Conservation (phyloP, 2,888 invertebrate species). For the Hyppa rectilinea region DNA sequence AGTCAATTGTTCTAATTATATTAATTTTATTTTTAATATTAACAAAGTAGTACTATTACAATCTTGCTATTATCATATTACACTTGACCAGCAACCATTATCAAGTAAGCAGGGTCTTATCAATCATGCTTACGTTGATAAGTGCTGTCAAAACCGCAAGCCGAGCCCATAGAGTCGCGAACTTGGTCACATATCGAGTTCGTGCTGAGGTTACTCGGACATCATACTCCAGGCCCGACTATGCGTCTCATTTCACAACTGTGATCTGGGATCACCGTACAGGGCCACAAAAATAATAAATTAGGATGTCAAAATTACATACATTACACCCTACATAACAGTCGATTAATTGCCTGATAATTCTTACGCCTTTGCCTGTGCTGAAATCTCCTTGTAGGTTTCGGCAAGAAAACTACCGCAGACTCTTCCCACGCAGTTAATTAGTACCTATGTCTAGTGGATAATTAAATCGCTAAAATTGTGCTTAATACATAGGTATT, state of each 20-base stretch:
- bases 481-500: constrained; percentile 1
- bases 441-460: neutral
- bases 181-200: constrained; percentile 78
- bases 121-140: constrained; percentile 29
- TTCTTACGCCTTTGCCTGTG: neutral
- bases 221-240: constrained; percentile 83
- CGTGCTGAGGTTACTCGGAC: constrained; percentile 90
- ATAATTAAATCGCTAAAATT: neutral
- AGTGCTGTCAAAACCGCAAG: constrained; percentile 32
- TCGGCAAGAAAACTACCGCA: no score
- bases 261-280: constrained; percentile 87
- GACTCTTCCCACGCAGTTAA: no score
- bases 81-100: constrained; percentile 32
- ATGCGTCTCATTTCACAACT: constrained; percentile 86
- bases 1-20: neutral
- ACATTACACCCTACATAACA: neutral
- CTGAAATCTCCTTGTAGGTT: neutral
- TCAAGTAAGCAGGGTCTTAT: constrained; percentile 37
- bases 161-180: constrained; percentile 90
- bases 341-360: neutral
- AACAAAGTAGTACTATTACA: constrained; percentile 7
- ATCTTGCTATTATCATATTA: constrained; percentile 27
- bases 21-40: constrained; percentile 17
- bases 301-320: neutral
- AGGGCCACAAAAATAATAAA: constrained; percentile 75